Evolutionary conservation across 2,797 vertebrate species (phyloP).

Genomic region (Pelochelys cantorii): DNA sequence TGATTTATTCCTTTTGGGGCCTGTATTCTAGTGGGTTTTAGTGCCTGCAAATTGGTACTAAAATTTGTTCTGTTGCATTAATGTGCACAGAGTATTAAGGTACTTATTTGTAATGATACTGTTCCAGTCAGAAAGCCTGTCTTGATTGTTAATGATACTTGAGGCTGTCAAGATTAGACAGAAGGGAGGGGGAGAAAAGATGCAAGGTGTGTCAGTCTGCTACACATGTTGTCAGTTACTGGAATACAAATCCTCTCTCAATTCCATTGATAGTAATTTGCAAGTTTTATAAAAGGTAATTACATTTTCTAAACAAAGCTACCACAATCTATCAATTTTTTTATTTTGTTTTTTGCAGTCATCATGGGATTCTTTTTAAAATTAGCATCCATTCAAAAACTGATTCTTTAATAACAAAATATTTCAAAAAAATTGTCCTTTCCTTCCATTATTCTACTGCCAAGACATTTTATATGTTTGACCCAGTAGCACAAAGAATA

Average conservation of each 20-base stretch:
- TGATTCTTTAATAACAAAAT: background rate
- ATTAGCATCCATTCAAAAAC: background rate
- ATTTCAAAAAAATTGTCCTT: conserved; percentile 14
- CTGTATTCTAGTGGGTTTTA: conserved; percentile 50
- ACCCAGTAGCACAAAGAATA: background rate
- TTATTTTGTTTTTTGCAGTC: conserved; percentile 46
- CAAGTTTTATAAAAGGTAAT: conserved; percentile 53
- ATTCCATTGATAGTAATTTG: conserved; percentile 56
- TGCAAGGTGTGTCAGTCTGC: conserved; percentile 56
- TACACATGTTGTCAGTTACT: conserved; percentile 42
- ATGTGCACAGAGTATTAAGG: conserved; percentile 65
- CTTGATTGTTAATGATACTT: conserved; percentile 73
- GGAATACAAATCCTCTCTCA: conserved; percentile 61
- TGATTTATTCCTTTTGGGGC: conserved; percentile 43
- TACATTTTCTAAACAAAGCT: conserved; percentile 50
- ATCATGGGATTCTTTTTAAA: background rate
- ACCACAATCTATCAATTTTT: conserved; percentile 20
- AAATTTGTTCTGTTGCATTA: conserved; percentile 66
- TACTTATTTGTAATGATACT: conserved; percentile 70
- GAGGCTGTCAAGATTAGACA: conserved; percentile 63
- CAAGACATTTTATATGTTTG: background rate
- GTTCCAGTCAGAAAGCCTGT: conserved; percentile 61
- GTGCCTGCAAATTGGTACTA: conserved; percentile 48
- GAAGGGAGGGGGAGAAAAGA: conserved; percentile 49
- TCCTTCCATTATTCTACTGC: background rate